Evolutionary conservation across 2,113 vertebrate genomes (phyloP), one percentile per base, ranked within the genome.

Genomic region (Dasypus novemcinctus): DNA sequence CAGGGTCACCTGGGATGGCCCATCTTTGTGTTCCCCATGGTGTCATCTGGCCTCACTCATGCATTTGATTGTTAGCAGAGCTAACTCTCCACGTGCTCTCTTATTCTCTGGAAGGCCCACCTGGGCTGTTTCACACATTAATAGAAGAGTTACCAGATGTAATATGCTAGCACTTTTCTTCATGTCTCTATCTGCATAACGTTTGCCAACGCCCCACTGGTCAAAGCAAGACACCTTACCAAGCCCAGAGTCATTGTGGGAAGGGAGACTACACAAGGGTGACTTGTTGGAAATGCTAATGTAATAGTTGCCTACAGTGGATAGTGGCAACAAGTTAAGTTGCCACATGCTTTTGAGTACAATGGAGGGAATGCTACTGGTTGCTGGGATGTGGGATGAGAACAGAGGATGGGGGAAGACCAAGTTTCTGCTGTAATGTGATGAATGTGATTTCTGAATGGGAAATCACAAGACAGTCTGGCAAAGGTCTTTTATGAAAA

Each of bases 261-360:
- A 91, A 25, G 57, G 5, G 11, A 63, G 31, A 68, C 75, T 69
- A 90, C 20, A 31, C 36, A 71, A 95, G n/a, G 61, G 12, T 86
- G 69, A 86, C 63, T 63, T 91, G 78, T 21, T 33, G 41, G n/a
- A 23, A 43, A 2, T 82, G 54, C 78, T 91, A 88, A 66, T 88
- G 21, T 54, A 64, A 54, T 84, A 61, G 29, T 75, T 61, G 85
- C 27, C 25, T 31, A 74, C 41, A 68, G 75, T 89, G 52, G 83
- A 94, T 29, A 64, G 54, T 20, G 20, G 20, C 54, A 57, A 18
- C 54, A 57, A 20, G 46, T 91, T 80, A 66, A 85, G 54, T 92
- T 92, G 46, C 38, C 52, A 81, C 68, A 87, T 64, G n/a, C 57
- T 95, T 95, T 84, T 92, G n/a, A 36, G 25, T 87, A 74, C 81